A percentile compares a stretch with the other conserved stretches of the same genome.
Conservation (phyloP, 2,113 vertebrate species). For the Etia nguti region DNA sequence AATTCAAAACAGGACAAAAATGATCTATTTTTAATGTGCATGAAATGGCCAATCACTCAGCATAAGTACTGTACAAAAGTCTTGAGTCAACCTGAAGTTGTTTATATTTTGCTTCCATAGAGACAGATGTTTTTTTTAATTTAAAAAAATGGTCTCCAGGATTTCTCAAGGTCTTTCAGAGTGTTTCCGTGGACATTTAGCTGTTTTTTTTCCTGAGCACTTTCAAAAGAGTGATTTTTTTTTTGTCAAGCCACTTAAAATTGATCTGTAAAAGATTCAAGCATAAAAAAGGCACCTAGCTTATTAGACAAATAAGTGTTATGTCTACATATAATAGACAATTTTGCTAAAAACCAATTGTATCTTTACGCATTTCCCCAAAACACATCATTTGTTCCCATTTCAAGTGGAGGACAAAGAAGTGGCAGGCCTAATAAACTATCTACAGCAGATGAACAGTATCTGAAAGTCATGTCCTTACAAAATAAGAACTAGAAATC, state of each 20-base stretch:
- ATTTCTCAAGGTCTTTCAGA: not conserved
- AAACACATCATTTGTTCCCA: not conserved
- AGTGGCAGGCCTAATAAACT: not conserved
- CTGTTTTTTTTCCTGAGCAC: not conserved
- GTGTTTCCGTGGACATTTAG: not conserved
- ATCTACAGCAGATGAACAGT: not conserved
- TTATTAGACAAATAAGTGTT: not conserved
- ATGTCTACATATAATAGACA: not conserved
- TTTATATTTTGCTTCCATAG: not conserved
- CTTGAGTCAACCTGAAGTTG: not conserved
- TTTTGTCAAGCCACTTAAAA: not conserved
- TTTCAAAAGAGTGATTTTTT: not conserved
- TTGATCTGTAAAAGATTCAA: not conserved
- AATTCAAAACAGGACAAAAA: not conserved
- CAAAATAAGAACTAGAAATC: not conserved
- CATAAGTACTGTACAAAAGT: not conserved
- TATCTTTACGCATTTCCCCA: not conserved
- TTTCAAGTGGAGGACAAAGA: not conserved
- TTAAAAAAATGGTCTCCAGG: not conserved
- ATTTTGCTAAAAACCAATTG: not conserved
- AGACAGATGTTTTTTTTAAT: not conserved
- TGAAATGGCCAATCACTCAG: not conserved
- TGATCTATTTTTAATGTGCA: not conserved
- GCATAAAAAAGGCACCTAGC: not conserved
- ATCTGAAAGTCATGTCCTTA: not conserved